Conservation (phyloP, 2,113 vertebrate species). For the Poeciliopsis retropinna region DNA sequence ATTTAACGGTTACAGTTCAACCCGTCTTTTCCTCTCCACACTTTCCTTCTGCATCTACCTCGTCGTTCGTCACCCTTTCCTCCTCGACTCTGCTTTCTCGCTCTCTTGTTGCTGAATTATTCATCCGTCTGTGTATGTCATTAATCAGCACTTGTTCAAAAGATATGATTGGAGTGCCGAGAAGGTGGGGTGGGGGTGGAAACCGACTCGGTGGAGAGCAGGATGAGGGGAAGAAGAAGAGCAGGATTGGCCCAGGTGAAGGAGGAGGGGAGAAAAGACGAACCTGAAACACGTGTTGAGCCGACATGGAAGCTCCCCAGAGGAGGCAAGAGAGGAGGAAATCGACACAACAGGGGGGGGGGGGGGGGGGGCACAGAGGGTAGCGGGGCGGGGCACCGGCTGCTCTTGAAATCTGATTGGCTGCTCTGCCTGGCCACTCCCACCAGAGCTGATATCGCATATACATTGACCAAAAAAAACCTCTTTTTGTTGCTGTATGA, state of each 20-base stretch:
- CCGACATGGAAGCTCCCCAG: conserved; percentile 58
- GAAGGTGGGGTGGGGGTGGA: conserved; percentile 39
- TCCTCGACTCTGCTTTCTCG: conserved; percentile 14
- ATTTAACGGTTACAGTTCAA: conserved; percentile 35
- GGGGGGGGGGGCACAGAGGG: no score
- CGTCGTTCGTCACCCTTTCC: conserved; percentile 43
- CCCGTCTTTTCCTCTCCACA: conserved; percentile 37
- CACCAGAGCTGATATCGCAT: no score
- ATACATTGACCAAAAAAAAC: no score
- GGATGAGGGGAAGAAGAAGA: conserved; percentile 26
- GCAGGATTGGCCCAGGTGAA: conserved; percentile 10
- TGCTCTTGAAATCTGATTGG: no score
- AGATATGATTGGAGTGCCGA: conserved; percentile 68
- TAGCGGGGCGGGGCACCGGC: no score
- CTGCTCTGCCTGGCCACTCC: no score
- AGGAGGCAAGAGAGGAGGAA: conserved; percentile 17
- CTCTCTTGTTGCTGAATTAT: conserved; percentile 72
- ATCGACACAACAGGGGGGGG: conserved; percentile 32
- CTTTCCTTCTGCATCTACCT: conserved; percentile 34
- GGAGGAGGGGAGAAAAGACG: conserved; percentile 8
- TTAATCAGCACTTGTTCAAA: conserved; percentile 86
- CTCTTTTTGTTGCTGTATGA: no score
- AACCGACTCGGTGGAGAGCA: conserved; percentile 49
- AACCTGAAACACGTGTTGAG: conserved; percentile 53
- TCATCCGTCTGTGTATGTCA: conserved; percentile 82